These are phyloP conservation scores for Bovichtus diacanthus DNA, from an alignment of 2,797 vertebrate genomes.

Conservation along the genomic window DNA sequence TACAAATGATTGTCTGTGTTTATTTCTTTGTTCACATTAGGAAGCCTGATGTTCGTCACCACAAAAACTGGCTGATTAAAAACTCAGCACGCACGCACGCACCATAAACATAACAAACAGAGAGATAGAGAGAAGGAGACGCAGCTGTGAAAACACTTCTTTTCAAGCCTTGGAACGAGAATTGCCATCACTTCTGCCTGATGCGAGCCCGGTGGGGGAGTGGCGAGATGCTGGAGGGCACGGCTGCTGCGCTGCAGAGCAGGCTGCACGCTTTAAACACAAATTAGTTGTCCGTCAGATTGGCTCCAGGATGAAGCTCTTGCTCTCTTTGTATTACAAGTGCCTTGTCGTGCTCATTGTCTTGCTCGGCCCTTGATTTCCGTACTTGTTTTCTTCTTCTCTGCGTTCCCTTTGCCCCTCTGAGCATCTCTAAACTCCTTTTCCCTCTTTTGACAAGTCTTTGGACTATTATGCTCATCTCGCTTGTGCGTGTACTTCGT, in stretches of 20 bases:
- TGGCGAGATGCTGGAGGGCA: conserved; percentile 25
- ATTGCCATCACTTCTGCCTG: conserved; percentile 30
- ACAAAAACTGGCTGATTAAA: not conserved
- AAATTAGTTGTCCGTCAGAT: conserved; percentile 37
- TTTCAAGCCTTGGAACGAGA: conserved; percentile 27
- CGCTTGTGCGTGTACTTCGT: not conserved
- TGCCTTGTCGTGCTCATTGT: conserved; percentile 16
- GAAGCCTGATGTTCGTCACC: not conserved
- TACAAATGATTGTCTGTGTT: not conserved
- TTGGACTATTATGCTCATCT: conserved; percentile 10
- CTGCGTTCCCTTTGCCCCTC: not conserved
- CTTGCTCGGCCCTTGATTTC: conserved; percentile 11
- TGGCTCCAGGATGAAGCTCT: conserved; percentile 26
- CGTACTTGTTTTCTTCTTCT: not conserved
- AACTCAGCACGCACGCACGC: not conserved
- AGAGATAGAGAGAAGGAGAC: conserved; percentile 8
- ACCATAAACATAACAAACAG: not conserved
- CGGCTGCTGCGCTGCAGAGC: not conserved
- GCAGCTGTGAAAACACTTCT: conserved; percentile 49
- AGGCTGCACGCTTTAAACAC: conserved; percentile 15
- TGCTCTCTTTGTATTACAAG: conserved; percentile 21
- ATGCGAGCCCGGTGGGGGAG: conserved; percentile 19
- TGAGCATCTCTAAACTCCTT: not conserved
- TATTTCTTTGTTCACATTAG: conserved; percentile 2
- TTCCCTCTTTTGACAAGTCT: conserved; percentile 11